These are phyloP conservation scores for Chironomus tentans DNA, from an alignment of 2,888 invertebrate species.

Conservation along the genomic window DNA sequence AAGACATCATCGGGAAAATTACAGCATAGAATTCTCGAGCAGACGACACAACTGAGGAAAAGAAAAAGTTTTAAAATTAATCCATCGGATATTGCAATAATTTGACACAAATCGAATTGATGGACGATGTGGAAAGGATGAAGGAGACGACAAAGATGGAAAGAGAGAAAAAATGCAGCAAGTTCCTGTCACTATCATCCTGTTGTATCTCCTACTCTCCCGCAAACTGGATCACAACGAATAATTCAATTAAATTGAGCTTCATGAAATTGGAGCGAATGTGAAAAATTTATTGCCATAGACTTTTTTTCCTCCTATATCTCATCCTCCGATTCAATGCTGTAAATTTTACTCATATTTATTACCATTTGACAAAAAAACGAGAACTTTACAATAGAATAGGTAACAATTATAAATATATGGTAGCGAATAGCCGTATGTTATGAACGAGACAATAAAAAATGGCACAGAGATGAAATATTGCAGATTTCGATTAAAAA, in stretches of 20 bases:
- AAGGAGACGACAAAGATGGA: not conserved
- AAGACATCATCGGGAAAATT: not conserved
- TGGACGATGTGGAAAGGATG: not conserved
- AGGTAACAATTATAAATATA: not conserved
- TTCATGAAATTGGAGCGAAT: not conserved
- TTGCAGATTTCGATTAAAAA: no score
- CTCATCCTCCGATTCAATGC: not conserved
- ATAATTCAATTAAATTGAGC: conserved; percentile 10
- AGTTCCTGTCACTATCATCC: not conserved
- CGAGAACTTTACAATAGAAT: no score
- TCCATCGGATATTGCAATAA: conserved; percentile 10
- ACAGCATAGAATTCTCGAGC: not conserved
- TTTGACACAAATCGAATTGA: conserved; percentile 16
- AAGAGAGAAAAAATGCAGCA: not conserved
- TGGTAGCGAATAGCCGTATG: not conserved
- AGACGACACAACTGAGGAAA: not conserved
- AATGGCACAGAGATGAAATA: not conserved
- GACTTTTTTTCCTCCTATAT: not conserved
- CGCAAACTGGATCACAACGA: not conserved
- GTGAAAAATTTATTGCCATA: not conserved
- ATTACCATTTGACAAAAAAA: not conserved
- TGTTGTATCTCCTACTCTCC: not conserved
- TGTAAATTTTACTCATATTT: not conserved
- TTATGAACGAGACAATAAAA: not conserved
- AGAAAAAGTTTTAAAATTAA: not conserved